Conservation (phyloP, 2,113 vertebrate genomes). For the Vanacampus margaritifer region DNA sequence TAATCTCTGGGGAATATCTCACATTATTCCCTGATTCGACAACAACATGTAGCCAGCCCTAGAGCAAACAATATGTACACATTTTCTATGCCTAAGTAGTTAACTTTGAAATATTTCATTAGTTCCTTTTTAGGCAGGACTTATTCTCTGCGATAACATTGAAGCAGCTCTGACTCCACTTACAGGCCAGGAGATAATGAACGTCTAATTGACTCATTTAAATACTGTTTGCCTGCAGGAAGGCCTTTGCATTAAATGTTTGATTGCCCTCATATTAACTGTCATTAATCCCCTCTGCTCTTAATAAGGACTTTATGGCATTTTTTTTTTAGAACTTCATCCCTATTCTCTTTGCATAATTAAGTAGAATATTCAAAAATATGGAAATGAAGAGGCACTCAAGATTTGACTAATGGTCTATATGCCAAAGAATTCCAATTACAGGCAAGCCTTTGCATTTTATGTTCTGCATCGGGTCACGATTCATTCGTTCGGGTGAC, state of each 20-base stretch:
- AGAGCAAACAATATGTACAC: slow-evolving; percentile 66
- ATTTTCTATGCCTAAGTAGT: slow-evolving; percentile 62
- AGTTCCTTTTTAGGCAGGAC: slow-evolving; percentile 74
- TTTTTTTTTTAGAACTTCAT: slow-evolving; percentile 71
- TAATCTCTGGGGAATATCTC: slow-evolving; percentile 69
- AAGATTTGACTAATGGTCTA: slow-evolving; percentile 92
- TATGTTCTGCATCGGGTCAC: slow-evolving; percentile 30
- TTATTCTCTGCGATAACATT: slow-evolving; percentile 74
- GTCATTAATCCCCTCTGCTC: slow-evolving; percentile 97
- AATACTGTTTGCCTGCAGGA: slow-evolving; percentile 97
- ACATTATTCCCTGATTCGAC: slow-evolving; percentile 69
- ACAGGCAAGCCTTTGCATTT: slow-evolving; percentile 83
- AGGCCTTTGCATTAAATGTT: slow-evolving; percentile 96
- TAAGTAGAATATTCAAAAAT: slow-evolving; percentile 98
- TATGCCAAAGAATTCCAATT: slow-evolving; percentile 91
- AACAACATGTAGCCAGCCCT: slow-evolving; percentile 62
- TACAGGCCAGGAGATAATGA: slow-evolving; percentile 89
- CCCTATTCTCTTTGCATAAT: slow-evolving; percentile 79
- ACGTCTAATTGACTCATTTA: slow-evolving; percentile 99
- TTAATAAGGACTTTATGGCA: slow-evolving; percentile 99
- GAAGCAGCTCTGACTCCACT: slow-evolving; percentile 78
- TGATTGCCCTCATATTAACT: slow-evolving; percentile 99
- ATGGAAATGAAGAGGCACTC: slow-evolving; percentile 94
- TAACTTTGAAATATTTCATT: slow-evolving; percentile 84
- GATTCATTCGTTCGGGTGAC: slow-evolving; percentile 57